Conservation (phyloP, 2,113 vertebrate genomes). For the Myotis yumanensis region DNA sequence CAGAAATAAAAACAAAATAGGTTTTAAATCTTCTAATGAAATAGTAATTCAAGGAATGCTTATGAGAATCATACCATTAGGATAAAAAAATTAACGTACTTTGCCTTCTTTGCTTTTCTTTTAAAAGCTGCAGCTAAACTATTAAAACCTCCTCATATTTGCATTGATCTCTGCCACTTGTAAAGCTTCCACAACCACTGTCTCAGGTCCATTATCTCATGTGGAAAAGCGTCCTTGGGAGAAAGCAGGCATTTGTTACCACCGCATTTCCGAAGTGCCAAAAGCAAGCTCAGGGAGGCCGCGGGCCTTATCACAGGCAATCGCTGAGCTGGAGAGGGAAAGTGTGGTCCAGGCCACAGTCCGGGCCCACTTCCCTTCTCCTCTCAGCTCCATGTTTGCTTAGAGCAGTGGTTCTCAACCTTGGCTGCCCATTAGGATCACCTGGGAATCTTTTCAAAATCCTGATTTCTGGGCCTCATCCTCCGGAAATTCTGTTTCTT, state of each 20-base stretch:
- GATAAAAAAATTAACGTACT: neutral
- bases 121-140: neutral
- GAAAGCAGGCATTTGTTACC: neutral
- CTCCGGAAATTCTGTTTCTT: no score
- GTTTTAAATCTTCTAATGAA: neutral
- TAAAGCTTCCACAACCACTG: neutral
- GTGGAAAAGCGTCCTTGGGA: neutral
- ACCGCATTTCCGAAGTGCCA: neutral
- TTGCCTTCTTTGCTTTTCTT: neutral
- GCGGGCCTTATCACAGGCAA: neutral
- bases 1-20: neutral
- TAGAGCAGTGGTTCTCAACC: no score
- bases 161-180: neutral
- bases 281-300: neutral
- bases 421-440: no score
- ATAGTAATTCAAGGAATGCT: neutral
- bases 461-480: no score
- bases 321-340: neutral
- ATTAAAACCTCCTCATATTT: neutral
- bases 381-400: neutral
- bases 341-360: neutral
- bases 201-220: neutral
- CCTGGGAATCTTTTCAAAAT: no score
- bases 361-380: neutral
- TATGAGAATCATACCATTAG: neutral